Percentiles rank a stretch among this genome's conserved stretches.
These are phyloP conservation scores for Sylvia borin DNA, from an alignment of 2,797 vertebrate genomes.

Conservation along the genomic window DNA sequence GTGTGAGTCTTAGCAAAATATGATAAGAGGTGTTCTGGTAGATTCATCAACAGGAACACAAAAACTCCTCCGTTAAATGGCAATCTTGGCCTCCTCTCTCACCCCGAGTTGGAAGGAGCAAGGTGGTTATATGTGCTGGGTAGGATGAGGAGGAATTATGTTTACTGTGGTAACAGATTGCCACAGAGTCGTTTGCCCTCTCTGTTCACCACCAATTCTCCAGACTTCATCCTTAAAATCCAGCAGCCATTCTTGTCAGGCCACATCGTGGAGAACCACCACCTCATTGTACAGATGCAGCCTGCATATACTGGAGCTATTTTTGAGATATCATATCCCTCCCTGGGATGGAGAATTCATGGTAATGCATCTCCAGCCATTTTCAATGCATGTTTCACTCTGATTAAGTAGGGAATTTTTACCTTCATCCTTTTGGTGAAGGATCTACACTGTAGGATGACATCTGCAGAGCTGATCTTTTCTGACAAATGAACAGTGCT, in stretches of 20 bases:
- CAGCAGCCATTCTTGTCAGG: not conserved
- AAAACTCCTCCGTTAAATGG: not conserved
- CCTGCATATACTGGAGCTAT: not conserved
- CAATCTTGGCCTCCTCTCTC: not conserved
- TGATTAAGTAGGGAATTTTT: not conserved
- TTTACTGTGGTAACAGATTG: not conserved
- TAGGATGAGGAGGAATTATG: not conserved
- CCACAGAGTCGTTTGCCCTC: not conserved
- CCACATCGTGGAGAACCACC: not conserved
- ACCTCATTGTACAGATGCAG: not conserved
- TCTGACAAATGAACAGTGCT: not conserved
- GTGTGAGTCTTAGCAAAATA: not conserved
- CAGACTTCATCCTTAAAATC: not conserved
- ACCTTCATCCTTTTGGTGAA: not conserved
- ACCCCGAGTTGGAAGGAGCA: not conserved
- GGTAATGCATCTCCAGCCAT: not conserved
- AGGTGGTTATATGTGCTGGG: not conserved
- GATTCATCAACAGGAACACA: not conserved
- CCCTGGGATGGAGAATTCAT: fast-evolving
- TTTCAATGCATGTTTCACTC: not conserved
- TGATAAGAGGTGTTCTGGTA: not conserved
- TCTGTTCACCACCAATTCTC: not conserved
- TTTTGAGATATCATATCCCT: not conserved
- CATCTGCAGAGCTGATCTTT: not conserved
- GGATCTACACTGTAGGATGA: not conserved